A percentile compares a stretch with the other conserved stretches of the same genome.
These are phyloP conservation scores for Lates calcarifer DNA, from an alignment of 2,113 vertebrate genomes.

Conservation along the genomic window DNA sequence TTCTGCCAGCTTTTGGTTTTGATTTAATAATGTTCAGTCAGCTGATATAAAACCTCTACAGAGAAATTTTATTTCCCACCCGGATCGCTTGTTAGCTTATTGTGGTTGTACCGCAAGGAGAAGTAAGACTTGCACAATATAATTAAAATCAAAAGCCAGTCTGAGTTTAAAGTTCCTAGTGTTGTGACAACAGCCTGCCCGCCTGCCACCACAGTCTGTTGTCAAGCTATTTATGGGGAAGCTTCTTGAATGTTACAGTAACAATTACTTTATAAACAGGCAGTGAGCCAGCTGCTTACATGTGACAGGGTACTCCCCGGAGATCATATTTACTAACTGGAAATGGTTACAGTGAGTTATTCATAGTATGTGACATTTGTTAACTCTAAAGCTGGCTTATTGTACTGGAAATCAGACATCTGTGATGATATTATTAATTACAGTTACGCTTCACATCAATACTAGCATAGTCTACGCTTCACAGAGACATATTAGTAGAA, in stretches of 20 bases:
- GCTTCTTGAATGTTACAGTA: conserved; percentile 74
- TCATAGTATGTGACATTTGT: background rate
- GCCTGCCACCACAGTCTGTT: conserved; percentile 50
- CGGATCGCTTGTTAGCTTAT: background rate
- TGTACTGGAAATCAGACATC: background rate
- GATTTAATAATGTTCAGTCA: background rate
- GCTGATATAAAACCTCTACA: background rate
- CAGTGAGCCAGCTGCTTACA: conserved; percentile 25
- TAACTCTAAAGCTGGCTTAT: background rate
- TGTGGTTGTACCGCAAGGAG: background rate
- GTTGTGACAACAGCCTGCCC: conserved; percentile 15
- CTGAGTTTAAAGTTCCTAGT: background rate
- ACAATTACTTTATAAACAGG: conserved; percentile 33
- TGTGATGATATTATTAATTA: background rate
- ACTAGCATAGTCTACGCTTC: background rate
- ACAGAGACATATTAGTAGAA: background rate
- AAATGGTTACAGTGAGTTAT: background rate
- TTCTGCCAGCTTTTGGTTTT: background rate
- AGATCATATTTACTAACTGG: background rate
- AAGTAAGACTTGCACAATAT: background rate
- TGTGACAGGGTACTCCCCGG: background rate
- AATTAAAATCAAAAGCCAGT: background rate
- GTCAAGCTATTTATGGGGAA: conserved; percentile 62
- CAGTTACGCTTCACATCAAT: background rate
- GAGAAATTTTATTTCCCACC: background rate